Evolutionary conservation across 2,797 vertebrate species (phyloP).

Genomic region (Babyrousa celebensis): DNA sequence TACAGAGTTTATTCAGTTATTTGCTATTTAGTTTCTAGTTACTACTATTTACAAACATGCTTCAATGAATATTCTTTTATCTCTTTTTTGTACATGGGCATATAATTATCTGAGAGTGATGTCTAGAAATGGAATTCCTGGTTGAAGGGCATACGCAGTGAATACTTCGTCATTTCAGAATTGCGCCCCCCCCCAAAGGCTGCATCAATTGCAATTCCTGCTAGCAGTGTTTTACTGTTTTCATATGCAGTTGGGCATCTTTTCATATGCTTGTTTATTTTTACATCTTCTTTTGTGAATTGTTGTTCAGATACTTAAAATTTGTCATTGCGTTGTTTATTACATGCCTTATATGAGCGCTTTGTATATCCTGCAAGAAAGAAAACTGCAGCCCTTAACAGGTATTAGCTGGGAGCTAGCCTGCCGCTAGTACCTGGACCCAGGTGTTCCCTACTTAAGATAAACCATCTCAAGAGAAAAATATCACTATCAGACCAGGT

Average conservation of each 20-base stretch:
- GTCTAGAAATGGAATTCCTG: conserved; percentile 40
- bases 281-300: conserved; percentile 1
- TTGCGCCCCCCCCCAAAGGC: background rate
- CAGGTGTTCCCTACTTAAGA: background rate
- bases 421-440: background rate
- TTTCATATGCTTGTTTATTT: conserved; percentile 17
- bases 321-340: conserved; percentile 13
- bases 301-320: background rate
- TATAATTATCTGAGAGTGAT: conserved; percentile 25
- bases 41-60: background rate
- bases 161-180: conserved; percentile 29
- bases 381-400: background rate
- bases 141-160: conserved; percentile 9
- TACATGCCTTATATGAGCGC: background rate
- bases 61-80: background rate
- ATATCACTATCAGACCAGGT: background rate
- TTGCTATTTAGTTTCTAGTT: background rate
- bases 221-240: conserved; percentile 11
- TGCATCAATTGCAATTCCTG: conserved; percentile 2
- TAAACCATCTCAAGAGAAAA: background rate
- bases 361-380: conserved; percentile 6
- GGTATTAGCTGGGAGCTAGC: background rate
- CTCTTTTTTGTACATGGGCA: conserved; percentile 16
- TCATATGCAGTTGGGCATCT: background rate
- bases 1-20: background rate